A percentile compares a stretch with the other conserved stretches of the same genome.
These are phyloP conservation scores for Pelvicachromis taeniatus DNA, from an alignment of 2,113 vertebrate species.

Conservation along the genomic window DNA sequence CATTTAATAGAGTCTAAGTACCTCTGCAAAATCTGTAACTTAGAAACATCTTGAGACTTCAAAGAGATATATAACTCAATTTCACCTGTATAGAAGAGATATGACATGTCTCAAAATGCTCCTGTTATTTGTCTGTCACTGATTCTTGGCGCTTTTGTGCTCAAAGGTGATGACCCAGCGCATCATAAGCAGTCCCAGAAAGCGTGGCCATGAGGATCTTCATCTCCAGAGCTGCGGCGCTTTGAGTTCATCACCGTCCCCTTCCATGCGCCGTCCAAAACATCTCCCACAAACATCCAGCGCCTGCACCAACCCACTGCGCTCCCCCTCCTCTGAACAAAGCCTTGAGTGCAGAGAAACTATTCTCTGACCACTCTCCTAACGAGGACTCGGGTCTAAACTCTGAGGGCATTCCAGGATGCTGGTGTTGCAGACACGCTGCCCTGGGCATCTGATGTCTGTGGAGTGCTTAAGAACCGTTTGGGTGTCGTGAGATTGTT, in stretches of 20 bases:
- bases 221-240: slow-evolving; percentile 91
- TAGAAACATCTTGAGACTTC: not conserved
- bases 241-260: slow-evolving; percentile 78
- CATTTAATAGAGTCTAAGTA: not conserved
- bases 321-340: slow-evolving; percentile 51
- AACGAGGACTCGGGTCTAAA: slow-evolving; percentile 30
- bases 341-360: slow-evolving; percentile 79
- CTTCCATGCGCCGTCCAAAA: slow-evolving; percentile 64
- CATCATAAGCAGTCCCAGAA: slow-evolving; percentile 65
- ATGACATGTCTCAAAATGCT: not conserved
- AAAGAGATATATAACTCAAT: not conserved
- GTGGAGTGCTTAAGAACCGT: slow-evolving; percentile 12
- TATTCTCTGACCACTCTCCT: slow-evolving; percentile 72
- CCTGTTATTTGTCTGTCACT: not conserved
- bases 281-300: slow-evolving; percentile 20
- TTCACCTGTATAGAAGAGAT: not conserved
- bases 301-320: slow-evolving; percentile 35
- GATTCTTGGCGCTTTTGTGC: not conserved
- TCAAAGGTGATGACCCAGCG: slow-evolving; percentile 80
- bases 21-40: not conserved
- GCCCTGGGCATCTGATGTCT: slow-evolving; percentile 19
- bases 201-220: slow-evolving; percentile 76
- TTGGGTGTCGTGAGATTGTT: not conserved
- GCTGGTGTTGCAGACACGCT: slow-evolving; percentile 13
- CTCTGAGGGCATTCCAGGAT: slow-evolving; percentile 27